phyloP scores from a whole-genome alignment of 2,113 vertebrate species.

The Murina feae region DNA sequence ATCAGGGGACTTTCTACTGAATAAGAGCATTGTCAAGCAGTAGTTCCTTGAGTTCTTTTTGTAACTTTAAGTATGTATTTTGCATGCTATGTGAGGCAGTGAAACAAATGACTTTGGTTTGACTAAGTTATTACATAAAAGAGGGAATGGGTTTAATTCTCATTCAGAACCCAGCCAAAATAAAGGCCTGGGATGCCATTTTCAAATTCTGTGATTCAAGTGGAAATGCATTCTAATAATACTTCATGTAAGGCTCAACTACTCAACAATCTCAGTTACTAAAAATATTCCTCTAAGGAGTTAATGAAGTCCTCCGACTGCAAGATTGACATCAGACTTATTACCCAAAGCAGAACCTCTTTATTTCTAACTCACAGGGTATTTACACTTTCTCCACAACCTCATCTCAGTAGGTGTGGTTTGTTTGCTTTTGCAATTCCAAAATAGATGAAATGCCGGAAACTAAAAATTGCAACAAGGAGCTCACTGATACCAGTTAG shows the following conservation, averaged over 20 bases:
- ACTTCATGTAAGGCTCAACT: background rate
- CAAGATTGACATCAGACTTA: background rate
- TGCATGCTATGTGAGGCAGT: background rate
- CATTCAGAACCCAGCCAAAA: background rate
- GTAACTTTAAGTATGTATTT: background rate
- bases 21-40: background rate
- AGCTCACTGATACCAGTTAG: background rate
- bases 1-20: background rate
- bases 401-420: background rate
- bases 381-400: background rate
- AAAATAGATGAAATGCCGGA: background rate
- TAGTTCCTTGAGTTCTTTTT: background rate
- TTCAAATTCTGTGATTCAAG: constrained; percentile 25
- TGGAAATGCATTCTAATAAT: background rate
- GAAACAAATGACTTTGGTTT: constrained; percentile 8
- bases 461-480: background rate
- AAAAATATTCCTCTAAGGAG: background rate
- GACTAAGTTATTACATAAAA: background rate
- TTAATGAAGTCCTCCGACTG: background rate
- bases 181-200: background rate
- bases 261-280: background rate
- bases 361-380: background rate
- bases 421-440: background rate
- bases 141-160: background rate
- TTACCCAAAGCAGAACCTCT: background rate